A percentile compares a stretch with the other conserved stretches of the same genome.
Conservation (phyloP, 1,140 invertebrate genomes). For the Drosophila serrata region DNA sequence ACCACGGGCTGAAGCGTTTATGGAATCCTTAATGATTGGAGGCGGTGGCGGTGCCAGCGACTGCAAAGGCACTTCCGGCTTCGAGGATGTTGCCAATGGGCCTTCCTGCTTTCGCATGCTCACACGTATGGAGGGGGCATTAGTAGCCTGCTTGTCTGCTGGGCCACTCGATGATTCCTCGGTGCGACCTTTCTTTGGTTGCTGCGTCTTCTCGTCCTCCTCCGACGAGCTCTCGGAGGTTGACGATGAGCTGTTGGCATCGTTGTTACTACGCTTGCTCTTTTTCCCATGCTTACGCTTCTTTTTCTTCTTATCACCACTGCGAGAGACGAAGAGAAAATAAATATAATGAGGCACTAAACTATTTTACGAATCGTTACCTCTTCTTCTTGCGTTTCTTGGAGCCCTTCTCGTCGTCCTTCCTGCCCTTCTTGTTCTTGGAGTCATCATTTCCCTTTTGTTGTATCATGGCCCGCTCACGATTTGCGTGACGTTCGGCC, state of each 20-base stretch:
- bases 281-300: constrained; percentile 88
- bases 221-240: constrained; percentile 71
- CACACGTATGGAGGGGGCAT: constrained; percentile 88
- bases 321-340: background rate
- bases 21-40: constrained; percentile 59
- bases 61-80: constrained; percentile 19
- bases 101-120: constrained; percentile 89
- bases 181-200: constrained; percentile 62
- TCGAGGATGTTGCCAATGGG: constrained; percentile 20
- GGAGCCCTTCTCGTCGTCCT: constrained; percentile 79
- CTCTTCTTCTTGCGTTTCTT: constrained; percentile 81
- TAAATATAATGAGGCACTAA: too few species aligned
- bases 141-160: constrained; percentile 85
- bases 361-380: constrained; percentile 21
- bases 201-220: constrained; percentile 86
- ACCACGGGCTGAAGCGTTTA: constrained; percentile 70
- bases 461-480: constrained; percentile 90
- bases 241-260: constrained; percentile 61
- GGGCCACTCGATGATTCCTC: constrained; percentile 20
- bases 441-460: constrained; percentile 85
- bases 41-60: constrained; percentile 58
- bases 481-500: constrained; percentile 92
- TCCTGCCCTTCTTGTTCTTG: constrained; percentile 79
- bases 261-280: constrained; percentile 85
- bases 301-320: constrained; percentile 86